phyloP scores from a whole-genome alignment of 1,140 invertebrate genomes.

The Ips nitidus region DNA sequence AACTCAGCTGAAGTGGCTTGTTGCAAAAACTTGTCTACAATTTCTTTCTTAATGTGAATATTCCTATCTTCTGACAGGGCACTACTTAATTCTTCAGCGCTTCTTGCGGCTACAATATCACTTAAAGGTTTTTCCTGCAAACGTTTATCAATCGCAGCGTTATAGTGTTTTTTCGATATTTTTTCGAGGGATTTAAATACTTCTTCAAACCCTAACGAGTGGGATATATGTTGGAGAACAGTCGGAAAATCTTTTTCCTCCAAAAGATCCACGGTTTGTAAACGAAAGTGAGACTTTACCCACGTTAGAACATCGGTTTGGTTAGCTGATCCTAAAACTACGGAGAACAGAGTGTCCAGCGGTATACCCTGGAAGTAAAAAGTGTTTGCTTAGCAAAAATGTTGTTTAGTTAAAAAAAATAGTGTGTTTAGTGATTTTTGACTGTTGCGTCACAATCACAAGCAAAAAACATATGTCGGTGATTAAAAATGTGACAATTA shows the following conservation, averaged over 20 bases:
- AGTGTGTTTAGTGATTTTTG: no score
- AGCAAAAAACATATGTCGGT: no score
- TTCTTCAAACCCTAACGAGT: slow-evolving; percentile 16
- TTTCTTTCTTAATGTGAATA: no score
- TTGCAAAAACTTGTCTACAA: no score
- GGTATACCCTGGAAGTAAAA: slow-evolving; percentile 30
- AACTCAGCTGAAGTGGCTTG: no score
- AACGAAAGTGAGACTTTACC: slow-evolving; percentile 21
- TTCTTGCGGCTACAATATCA: slow-evolving; percentile 22
- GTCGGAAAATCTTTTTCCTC: slow-evolving; percentile 25
- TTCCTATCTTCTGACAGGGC: slow-evolving; percentile 6
- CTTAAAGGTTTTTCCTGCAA: slow-evolving; percentile 17
- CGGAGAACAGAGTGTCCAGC: slow-evolving; percentile 27
- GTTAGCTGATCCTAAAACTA: slow-evolving; percentile 16
- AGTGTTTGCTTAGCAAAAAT: background rate
- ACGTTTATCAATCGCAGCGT: slow-evolving; percentile 11
- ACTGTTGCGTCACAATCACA: no score
- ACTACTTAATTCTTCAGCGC: slow-evolving; percentile 18
- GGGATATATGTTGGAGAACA: slow-evolving; percentile 27
- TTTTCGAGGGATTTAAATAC: slow-evolving; percentile 25
- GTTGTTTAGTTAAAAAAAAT: slow-evolving; percentile 1
- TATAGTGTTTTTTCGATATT: slow-evolving; percentile 22
- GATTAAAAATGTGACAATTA: no score
- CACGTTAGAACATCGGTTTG: slow-evolving; percentile 25
- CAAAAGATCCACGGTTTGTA: slow-evolving; percentile 16